These are phyloP conservation scores for Anoplophora glabripennis DNA, from an alignment of 1,140 invertebrate genomes.

Conservation along the genomic window DNA sequence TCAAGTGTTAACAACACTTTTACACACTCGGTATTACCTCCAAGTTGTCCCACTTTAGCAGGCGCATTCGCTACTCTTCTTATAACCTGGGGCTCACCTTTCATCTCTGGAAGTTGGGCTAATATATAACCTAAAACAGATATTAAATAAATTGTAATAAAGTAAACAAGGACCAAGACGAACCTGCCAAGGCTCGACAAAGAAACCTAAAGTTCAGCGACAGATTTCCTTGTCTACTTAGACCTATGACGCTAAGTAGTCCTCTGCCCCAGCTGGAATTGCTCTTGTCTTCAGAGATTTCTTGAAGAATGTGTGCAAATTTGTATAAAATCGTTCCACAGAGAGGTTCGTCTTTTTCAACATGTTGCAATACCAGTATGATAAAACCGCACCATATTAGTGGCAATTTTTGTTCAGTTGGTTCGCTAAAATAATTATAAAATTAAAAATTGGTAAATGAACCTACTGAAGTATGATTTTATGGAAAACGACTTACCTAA, in stretches of 20 bases:
- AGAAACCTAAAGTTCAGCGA: slow-evolving; percentile 39
- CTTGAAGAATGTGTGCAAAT: slow-evolving; percentile 39
- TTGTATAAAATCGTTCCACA: slow-evolving; percentile 36
- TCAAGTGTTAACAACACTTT: slow-evolving; percentile 43
- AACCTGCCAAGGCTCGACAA: slow-evolving; percentile 31
- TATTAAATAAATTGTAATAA: slow-evolving; percentile 28
- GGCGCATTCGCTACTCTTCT: slow-evolving; percentile 33
- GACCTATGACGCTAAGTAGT: slow-evolving; percentile 43
- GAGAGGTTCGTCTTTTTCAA: slow-evolving; percentile 35
- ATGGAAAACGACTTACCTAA: slow-evolving; percentile 32
- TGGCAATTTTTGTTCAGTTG: slow-evolving; percentile 42
- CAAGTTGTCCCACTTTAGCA: slow-evolving; percentile 41
- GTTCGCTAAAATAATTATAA: slow-evolving; percentile 36
- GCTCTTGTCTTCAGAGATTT: slow-evolving; percentile 39
- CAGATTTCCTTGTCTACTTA: slow-evolving; percentile 34
- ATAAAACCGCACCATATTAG: slow-evolving; percentile 43
- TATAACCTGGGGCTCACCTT: slow-evolving; percentile 40
- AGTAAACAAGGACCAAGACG: neutral
- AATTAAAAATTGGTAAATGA: no score
- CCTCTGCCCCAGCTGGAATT: slow-evolving; percentile 39
- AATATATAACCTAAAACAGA: slow-evolving; percentile 42
- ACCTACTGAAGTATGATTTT: neutral
- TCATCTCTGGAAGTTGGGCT: slow-evolving; percentile 46
- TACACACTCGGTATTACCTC: slow-evolving; percentile 45
- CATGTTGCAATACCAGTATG: slow-evolving; percentile 32